Percentiles rank a stretch among this genome's conserved stretches.
Conservation (phyloP, 1,140 invertebrate genomes). For the Portunus trituberculatus region DNA sequence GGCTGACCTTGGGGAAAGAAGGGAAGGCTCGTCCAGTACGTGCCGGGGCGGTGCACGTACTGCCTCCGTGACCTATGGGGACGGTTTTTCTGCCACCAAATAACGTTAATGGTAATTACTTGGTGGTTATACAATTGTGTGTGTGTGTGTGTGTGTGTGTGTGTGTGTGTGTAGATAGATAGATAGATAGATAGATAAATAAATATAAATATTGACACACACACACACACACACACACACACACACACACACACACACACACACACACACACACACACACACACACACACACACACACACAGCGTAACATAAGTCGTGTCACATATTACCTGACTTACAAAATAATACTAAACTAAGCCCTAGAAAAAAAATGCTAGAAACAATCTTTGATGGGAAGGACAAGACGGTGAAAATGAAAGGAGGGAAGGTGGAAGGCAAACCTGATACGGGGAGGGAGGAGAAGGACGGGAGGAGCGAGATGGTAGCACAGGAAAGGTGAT, state of each 20-base stretch:
- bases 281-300: background rate
- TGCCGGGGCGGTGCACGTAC: background rate
- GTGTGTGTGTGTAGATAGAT: slow-evolving; percentile 9
- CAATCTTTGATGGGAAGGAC: too few relatives aligned
- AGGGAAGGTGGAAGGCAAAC: background rate
- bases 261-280: background rate
- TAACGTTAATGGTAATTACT: too few relatives aligned
- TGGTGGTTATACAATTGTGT: too few relatives aligned
- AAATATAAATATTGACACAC: slow-evolving; percentile 40
- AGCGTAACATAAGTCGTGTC: too few relatives aligned
- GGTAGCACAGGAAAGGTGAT: background rate
- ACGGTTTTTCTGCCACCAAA: too few relatives aligned
- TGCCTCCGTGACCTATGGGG: background rate
- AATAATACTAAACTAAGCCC: too few relatives aligned
- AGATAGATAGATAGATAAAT: slow-evolving; percentile 48
- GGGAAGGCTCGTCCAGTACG: background rate
- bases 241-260: slow-evolving; percentile 1
- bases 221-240: slow-evolving; percentile 11
- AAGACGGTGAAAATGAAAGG: background rate
- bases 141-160: background rate
- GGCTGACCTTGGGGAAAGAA: background rate
- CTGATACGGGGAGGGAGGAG: background rate
- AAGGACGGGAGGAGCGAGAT: background rate
- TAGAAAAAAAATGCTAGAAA: too few relatives aligned
- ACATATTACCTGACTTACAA: too few relatives aligned